Evolutionary conservation across 2,888 invertebrate species (phyloP).

Genomic region (Epinotia demarniana): DNA sequence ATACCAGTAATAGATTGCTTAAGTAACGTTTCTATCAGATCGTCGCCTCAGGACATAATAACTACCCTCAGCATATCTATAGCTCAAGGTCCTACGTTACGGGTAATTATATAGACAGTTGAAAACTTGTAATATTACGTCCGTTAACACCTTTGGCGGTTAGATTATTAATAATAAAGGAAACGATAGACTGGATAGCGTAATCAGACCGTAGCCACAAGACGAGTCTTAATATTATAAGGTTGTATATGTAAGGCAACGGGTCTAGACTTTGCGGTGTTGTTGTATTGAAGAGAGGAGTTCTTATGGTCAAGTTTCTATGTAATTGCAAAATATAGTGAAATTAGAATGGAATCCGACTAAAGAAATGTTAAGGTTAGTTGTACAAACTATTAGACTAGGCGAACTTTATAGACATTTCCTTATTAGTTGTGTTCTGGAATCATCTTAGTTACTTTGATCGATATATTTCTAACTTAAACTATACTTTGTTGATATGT

Average conservation of each 20-base stretch:
- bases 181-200: constrained; percentile 32
- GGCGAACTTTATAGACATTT: too few species aligned
- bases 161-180: constrained; percentile 42
- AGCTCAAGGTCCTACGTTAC: constrained; percentile 13
- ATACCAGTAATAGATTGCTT: constrained; percentile 37
- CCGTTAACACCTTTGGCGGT: constrained; percentile 44
- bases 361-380: constrained; percentile 3
- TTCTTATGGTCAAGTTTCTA: constrained; percentile 32
- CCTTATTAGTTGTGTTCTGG: too few species aligned
- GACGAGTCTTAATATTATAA: not conserved
- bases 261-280: not conserved
- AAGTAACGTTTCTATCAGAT: constrained; percentile 41
- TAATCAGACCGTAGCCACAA: constrained; percentile 40
- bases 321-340: constrained; percentile 20
- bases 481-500: too few species aligned
- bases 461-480: too few species aligned
- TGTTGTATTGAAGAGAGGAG: not conserved
- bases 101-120: constrained; percentile 13
- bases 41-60: constrained; percentile 27
- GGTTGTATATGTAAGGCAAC: not conserved
- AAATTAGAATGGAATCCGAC: constrained; percentile 6
- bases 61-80: constrained; percentile 22
- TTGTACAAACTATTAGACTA: not conserved
- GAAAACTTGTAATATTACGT: constrained; percentile 14
- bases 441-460: too few species aligned